Evolutionary conservation across 2,888 invertebrate genomes (phyloP).

Genomic region (Diogma glabrata): DNA sequence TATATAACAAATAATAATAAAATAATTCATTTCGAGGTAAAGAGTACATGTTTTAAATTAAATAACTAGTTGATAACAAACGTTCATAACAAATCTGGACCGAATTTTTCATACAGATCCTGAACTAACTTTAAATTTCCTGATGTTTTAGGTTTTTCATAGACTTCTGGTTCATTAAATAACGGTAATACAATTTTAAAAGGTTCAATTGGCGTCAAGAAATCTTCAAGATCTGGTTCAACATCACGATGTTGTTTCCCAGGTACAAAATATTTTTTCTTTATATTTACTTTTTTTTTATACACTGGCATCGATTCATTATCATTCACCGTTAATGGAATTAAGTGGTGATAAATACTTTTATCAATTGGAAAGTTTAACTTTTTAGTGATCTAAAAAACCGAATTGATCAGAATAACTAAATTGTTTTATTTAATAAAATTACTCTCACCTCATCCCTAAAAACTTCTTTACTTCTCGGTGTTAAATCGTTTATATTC

Average conservation of each 20-base stretch:
- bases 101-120: not conserved
- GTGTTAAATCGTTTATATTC: not conserved
- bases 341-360: conserved; percentile 3
- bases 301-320: conserved; percentile 2
- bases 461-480: not conserved
- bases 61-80: too few species aligned
- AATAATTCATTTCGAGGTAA: too few species aligned
- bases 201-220: not conserved
- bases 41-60: too few species aligned
- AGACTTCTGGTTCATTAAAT: not conserved
- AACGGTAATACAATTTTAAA: not conserved
- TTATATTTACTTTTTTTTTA: not conserved
- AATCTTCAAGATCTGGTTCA: conserved; percentile 7
- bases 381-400: not conserved
- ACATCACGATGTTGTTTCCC: not conserved
- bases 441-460: not conserved
- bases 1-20: too few species aligned
- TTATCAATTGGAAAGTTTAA: conserved; percentile 5
- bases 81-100: too few species aligned
- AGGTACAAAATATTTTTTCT: not conserved
- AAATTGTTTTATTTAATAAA: not conserved
- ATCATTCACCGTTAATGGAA: conserved; percentile 8
- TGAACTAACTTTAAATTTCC: conserved; percentile 1
- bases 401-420: not conserved
- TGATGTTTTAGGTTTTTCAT: conserved; percentile 1